Percentiles rank a stretch among this genome's conserved stretches.
These are phyloP conservation scores for Crocodylus rhombifer DNA, from an alignment of 2,797 vertebrate genomes.

Conservation along the genomic window DNA sequence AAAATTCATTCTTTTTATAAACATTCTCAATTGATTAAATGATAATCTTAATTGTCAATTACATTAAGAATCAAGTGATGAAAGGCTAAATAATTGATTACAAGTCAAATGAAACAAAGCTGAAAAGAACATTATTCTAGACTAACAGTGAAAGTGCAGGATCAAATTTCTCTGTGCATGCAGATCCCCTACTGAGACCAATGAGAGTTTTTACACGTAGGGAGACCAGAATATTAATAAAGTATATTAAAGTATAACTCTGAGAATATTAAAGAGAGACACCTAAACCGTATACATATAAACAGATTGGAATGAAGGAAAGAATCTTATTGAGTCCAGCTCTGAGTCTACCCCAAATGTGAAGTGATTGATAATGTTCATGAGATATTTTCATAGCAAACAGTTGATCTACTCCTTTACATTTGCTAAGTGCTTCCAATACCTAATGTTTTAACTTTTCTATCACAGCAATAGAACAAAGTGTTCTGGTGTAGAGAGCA, in stretches of 20 bases:
- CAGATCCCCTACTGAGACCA: not conserved
- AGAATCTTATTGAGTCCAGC: not conserved
- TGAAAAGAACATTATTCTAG: not conserved
- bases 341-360: not conserved
- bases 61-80: not conserved
- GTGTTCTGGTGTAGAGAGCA: not conserved
- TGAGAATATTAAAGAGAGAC: not conserved
- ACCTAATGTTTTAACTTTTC: not conserved
- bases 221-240: not conserved
- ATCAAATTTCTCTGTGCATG: rapidly evolving
- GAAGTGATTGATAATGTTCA: not conserved
- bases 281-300: not conserved
- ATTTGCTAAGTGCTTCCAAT: not conserved
- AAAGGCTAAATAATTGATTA: not conserved
- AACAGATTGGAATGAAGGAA: not conserved
- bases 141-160: not conserved
- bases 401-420: rapidly evolving
- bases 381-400: not conserved
- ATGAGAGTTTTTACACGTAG: not conserved
- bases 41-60: not conserved
- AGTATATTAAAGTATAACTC: not conserved
- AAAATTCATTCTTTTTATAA: no score
- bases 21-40: no score
- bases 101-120: not conserved
- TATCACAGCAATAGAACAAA: not conserved